phyloP scores from a whole-genome alignment of 2,113 vertebrate species.

The Opisthocomus hoazin region DNA sequence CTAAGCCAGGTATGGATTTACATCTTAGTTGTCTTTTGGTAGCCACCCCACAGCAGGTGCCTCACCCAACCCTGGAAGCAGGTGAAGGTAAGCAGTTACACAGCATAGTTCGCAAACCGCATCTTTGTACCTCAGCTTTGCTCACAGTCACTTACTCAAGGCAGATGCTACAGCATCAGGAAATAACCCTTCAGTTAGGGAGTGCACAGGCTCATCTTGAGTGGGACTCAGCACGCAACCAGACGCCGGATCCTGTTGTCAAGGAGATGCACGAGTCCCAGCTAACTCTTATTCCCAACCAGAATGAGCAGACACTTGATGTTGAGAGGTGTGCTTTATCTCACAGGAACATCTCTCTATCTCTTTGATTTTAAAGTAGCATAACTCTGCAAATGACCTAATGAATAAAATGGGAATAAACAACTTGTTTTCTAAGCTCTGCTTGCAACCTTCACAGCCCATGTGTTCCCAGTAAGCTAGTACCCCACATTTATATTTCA shows the following conservation, averaged over 20 bases:
- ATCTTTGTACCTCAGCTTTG: background rate
- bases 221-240: too few species aligned
- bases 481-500: background rate
- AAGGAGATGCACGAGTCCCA: rapidly evolving
- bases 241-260: rapidly evolving
- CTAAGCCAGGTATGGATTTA: background rate
- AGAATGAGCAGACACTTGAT: rapidly evolving
- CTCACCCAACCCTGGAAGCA: background rate
- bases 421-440: background rate
- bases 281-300: background rate
- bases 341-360: background rate
- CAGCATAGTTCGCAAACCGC: rapidly evolving
- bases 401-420: background rate
- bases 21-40: background rate
- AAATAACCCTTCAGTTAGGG: background rate
- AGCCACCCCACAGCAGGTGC: background rate
- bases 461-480: rapidly evolving
- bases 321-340: background rate
- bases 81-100: background rate
- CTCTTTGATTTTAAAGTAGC: background rate
- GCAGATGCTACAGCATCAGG: background rate
- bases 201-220: background rate
- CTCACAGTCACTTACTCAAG: background rate
- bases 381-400: background rate
- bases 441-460: background rate